Conservation (phyloP, 2,113 vertebrate genomes). For the Oncorhynchus nerka region DNA sequence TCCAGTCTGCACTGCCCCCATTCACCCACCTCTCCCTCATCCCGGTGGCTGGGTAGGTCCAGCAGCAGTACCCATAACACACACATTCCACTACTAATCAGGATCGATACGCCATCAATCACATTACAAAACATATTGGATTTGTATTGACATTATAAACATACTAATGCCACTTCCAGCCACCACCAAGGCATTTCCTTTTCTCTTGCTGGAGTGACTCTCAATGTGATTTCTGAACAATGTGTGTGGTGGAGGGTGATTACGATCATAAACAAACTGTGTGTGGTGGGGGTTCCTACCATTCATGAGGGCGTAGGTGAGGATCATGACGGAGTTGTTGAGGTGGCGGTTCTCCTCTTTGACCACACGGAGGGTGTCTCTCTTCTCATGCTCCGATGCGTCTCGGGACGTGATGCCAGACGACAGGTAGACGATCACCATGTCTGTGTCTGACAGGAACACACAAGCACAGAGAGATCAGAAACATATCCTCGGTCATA, state of each 20-base stretch:
- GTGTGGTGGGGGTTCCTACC: conserved; percentile 71
- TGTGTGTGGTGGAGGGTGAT: background rate
- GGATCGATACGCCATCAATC: too few relatives aligned
- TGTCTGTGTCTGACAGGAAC: conserved; percentile 82
- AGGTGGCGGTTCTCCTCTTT: conserved; percentile 92
- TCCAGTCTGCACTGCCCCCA: background rate
- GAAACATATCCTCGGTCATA: background rate
- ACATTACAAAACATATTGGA: too few relatives aligned
- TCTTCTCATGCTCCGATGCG: conserved; percentile 90
- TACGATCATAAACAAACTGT: background rate
- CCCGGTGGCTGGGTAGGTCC: background rate
- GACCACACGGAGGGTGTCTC: conserved; percentile 89
- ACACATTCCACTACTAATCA: background rate
- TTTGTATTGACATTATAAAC: too few relatives aligned
- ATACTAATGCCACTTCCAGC: too few relatives aligned
- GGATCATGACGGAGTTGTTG: conserved; percentile 99
- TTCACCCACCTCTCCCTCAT: background rate
- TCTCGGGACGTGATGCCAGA: conserved; percentile 92
- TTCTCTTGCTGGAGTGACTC: background rate
- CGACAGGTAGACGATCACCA: conserved; percentile 95
- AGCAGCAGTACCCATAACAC: background rate
- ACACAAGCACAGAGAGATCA: background rate
- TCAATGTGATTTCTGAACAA: background rate
- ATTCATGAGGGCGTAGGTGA: conserved; percentile 98
- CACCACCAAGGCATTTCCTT: background rate